These are phyloP conservation scores for Thymallus thymallus DNA, from an alignment of 2,113 vertebrate species.

Conservation along the genomic window DNA sequence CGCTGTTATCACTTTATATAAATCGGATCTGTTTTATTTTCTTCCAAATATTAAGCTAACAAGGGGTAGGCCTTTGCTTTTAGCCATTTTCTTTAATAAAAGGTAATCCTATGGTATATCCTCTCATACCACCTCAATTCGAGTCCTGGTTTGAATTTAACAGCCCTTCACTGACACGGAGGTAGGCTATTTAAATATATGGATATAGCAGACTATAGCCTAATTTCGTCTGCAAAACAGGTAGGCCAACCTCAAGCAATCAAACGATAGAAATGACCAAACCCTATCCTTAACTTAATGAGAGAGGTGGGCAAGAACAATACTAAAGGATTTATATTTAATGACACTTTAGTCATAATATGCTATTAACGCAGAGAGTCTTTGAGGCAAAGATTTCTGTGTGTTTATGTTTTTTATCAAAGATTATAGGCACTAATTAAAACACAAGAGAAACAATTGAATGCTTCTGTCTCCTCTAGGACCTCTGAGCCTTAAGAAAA, in stretches of 20 bases:
- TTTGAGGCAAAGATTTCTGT: conserved; percentile 25
- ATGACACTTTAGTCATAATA: conserved; percentile 21
- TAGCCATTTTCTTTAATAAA: background rate
- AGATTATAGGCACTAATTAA: conserved; percentile 24
- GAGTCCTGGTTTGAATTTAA: too few species aligned
- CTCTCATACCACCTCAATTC: too few species aligned
- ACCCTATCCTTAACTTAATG: background rate
- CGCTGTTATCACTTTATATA: too few species aligned
- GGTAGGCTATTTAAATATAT: too few species aligned
- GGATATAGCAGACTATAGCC: too few species aligned
- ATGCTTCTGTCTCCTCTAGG: conserved; percentile 4
- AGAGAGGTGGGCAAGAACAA: background rate
- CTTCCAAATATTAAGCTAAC: too few species aligned
- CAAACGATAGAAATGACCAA: background rate
- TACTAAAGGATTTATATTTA: conserved; percentile 17
- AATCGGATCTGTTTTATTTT: too few species aligned
- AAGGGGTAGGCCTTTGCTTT: too few species aligned
- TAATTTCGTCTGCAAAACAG: too few species aligned
- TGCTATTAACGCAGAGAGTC: conserved; percentile 9
- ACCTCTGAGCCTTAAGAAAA: background rate
- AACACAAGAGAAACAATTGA: conserved; percentile 10
- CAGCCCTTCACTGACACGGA: too few species aligned
- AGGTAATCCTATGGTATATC: too few species aligned
- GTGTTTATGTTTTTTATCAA: conserved; percentile 16
- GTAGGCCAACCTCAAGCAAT: background rate